Conservation (phyloP, 1,140 invertebrate species). For the Harlomillsia oculata region DNA sequence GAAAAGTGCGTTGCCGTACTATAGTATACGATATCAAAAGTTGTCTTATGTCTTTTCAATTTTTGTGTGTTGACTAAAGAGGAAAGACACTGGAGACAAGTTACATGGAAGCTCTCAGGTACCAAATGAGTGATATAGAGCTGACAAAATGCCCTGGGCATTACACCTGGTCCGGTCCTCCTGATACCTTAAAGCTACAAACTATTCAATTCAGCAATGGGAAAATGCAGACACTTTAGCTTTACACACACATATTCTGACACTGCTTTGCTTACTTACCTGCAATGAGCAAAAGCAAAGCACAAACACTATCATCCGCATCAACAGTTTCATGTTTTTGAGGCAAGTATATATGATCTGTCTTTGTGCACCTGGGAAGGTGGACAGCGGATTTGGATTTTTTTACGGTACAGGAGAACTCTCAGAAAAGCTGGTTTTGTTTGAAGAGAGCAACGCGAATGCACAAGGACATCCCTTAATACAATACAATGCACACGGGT, state of each 20-base stretch:
- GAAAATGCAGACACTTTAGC: conserved; percentile 2
- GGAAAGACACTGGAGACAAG: not conserved
- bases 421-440: conserved; percentile 1
- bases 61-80: conserved; percentile 4
- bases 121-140: conserved; percentile 24
- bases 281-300: not conserved
- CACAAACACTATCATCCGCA: not conserved
- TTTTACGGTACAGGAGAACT: conserved; percentile 2
- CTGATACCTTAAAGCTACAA: not conserved
- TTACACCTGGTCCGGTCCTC: conserved; percentile 21
- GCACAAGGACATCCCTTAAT: conserved; percentile 1
- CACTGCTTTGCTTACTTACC: conserved; percentile 2
- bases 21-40: too few species aligned
- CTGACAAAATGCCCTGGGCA: conserved; percentile 19
- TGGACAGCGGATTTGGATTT: conserved; percentile 14
- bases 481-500: not conserved
- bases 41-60: not conserved
- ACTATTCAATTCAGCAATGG: not conserved
- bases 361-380: conserved; percentile 1
- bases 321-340: not conserved
- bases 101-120: not conserved
- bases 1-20: too few species aligned
- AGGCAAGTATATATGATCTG: conserved; percentile 3
- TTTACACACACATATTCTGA: too few species aligned
- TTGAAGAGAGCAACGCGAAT: conserved; percentile 1